Conservation (phyloP, 2,113 vertebrate species). For the Otus sunia region DNA sequence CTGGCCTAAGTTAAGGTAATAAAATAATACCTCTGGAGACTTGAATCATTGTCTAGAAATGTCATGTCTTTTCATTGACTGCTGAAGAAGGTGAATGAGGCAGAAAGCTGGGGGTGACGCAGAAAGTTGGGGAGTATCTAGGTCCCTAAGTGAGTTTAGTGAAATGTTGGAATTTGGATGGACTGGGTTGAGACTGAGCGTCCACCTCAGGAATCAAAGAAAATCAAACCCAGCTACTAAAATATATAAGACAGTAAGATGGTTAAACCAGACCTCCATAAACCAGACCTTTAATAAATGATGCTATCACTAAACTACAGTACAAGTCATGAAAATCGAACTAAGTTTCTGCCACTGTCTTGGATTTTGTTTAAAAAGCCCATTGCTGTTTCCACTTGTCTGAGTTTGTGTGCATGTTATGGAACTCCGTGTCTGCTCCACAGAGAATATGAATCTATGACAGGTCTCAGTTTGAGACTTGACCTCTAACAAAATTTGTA, state of each 20-base stretch:
- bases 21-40: background rate
- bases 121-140: background rate
- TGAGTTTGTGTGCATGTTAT: background rate
- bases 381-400: accelerated
- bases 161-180: background rate
- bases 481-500: background rate
- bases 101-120: background rate
- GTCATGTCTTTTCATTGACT: background rate
- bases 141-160: background rate
- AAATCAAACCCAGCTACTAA: background rate
- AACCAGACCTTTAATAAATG: background rate
- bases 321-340: background rate
- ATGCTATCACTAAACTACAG: background rate
- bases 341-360: background rate
- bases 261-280: background rate
- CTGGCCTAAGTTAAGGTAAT: background rate
- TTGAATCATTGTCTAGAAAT: background rate
- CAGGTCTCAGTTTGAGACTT: background rate
- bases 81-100: background rate
- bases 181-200: background rate
- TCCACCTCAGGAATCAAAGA: background rate
- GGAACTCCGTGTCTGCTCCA: background rate
- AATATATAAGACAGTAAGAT: background rate
- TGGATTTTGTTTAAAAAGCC: background rate
- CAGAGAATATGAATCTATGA: background rate